These are phyloP conservation scores for Poecile montanus DNA, from an alignment of 2,797 vertebrate species.

Conservation along the genomic window DNA sequence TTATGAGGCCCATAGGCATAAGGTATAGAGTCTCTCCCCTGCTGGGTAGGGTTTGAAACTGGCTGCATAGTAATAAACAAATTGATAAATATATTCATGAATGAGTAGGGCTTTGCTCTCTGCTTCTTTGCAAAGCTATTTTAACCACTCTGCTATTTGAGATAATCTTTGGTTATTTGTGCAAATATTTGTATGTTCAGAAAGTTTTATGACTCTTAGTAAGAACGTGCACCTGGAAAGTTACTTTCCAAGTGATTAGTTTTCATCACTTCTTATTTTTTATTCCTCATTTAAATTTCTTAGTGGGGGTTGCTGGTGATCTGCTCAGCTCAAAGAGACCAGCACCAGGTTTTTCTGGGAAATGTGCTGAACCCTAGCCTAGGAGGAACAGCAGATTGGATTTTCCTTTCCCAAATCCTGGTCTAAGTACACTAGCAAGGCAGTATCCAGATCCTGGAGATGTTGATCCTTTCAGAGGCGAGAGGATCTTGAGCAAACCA, in stretches of 20 bases:
- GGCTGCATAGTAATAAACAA: slow-evolving; percentile 60
- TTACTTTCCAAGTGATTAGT: background rate
- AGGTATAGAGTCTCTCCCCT: slow-evolving; percentile 45
- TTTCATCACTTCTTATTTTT: background rate
- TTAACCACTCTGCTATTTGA: slow-evolving; percentile 25
- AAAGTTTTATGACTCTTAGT: slow-evolving; percentile 14
- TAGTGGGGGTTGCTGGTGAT: background rate
- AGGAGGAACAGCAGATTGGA: background rate
- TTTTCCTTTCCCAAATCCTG: background rate
- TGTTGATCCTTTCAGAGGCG: rapidly evolving
- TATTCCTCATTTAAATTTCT: background rate
- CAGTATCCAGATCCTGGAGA: background rate
- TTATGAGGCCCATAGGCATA: slow-evolving; percentile 43
- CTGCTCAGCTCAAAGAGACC: background rate
- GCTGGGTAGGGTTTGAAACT: slow-evolving; percentile 46
- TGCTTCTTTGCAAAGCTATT: slow-evolving; percentile 35
- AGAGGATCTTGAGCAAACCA: background rate
- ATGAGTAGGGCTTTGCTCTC: slow-evolving; percentile 41
- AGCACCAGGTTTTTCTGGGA: background rate
- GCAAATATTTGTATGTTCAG: slow-evolving; percentile 5
- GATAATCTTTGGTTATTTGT: background rate
- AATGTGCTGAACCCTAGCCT: background rate
- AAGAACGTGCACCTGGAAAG: background rate
- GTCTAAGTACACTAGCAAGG: background rate
- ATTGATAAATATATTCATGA: slow-evolving; percentile 51